A percentile compares a stretch with the other conserved stretches of the same genome.
phyloP scores from a whole-genome alignment of 2,113 vertebrate genomes.

The Corynorhinus townsendii region DNA sequence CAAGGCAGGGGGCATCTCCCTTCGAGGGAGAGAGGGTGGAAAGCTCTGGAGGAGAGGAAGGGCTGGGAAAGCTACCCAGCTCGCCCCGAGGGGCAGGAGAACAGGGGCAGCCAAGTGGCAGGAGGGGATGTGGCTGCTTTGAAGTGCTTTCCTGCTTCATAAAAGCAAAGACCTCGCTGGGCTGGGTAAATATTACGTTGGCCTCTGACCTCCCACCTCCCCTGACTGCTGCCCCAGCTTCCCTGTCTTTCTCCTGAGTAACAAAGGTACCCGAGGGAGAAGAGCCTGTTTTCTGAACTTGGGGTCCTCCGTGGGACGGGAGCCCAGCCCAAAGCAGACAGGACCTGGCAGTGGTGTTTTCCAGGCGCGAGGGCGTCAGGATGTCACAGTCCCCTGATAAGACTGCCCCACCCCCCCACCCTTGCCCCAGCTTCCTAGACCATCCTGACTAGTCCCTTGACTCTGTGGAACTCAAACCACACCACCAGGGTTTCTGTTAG shows the following conservation, averaged over 20 bases:
- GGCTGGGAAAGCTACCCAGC: background rate
- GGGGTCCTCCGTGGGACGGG: background rate
- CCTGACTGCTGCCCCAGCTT: background rate
- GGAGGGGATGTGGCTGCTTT: constrained; percentile 67
- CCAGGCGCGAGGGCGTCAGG: background rate
- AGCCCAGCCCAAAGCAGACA: background rate
- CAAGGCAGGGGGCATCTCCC: background rate
- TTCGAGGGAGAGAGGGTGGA: background rate
- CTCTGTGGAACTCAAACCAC: background rate
- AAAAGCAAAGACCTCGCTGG: constrained; percentile 80
- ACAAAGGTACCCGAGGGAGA: background rate
- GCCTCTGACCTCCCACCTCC: constrained; percentile 76
- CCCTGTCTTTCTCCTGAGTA: background rate
- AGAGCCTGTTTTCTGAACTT: background rate
- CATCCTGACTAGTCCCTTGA: background rate
- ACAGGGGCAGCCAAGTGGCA: background rate
- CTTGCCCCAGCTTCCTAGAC: background rate
- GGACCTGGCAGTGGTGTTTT: background rate
- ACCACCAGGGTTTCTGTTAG: background rate
- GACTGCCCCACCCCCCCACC: background rate
- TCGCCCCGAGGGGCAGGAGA: background rate
- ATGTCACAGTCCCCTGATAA: background rate
- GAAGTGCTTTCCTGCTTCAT: constrained; percentile 66
- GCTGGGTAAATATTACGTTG: constrained; percentile 82
- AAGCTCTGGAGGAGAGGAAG: background rate